Conservation (phyloP, 2,797 vertebrate genomes). For the Hafferia zeledoni region DNA sequence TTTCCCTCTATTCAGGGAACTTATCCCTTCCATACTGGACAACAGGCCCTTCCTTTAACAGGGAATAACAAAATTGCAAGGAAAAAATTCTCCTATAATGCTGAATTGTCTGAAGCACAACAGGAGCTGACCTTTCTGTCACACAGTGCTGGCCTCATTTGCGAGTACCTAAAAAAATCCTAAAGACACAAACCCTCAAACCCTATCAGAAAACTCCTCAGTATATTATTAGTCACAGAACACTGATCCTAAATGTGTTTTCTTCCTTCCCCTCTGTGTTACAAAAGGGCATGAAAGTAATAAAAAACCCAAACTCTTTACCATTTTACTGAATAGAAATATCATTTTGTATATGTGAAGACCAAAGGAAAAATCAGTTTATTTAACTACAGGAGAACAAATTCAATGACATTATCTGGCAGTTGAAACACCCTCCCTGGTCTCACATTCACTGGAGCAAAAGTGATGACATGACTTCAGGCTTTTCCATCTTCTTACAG, state of each 20-base stretch:
- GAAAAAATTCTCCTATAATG: not conserved
- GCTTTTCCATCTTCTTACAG: not conserved
- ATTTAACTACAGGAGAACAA: not conserved
- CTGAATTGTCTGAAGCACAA: not conserved
- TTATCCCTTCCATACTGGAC: not conserved
- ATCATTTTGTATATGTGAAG: not conserved
- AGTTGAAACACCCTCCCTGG: not conserved
- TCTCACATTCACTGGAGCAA: not conserved
- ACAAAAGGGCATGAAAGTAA: not conserved
- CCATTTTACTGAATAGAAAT: not conserved
- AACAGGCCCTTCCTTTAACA: not conserved
- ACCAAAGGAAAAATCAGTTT: not conserved
- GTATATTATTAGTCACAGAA: not conserved
- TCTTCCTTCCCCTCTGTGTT: not conserved
- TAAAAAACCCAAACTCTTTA: not conserved
- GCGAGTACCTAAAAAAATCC: not conserved
- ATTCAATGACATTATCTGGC: not conserved
- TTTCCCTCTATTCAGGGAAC: not conserved
- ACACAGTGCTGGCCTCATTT: not conserved
- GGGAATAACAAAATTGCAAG: not conserved
- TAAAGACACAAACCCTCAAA: not conserved
- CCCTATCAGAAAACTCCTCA: not conserved
- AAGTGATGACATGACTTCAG: not conserved
- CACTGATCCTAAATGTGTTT: not conserved
- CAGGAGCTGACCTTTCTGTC: not conserved